phyloP scores from a whole-genome alignment of 1,140 invertebrate species.

The Conopomorpha cramerella region DNA sequence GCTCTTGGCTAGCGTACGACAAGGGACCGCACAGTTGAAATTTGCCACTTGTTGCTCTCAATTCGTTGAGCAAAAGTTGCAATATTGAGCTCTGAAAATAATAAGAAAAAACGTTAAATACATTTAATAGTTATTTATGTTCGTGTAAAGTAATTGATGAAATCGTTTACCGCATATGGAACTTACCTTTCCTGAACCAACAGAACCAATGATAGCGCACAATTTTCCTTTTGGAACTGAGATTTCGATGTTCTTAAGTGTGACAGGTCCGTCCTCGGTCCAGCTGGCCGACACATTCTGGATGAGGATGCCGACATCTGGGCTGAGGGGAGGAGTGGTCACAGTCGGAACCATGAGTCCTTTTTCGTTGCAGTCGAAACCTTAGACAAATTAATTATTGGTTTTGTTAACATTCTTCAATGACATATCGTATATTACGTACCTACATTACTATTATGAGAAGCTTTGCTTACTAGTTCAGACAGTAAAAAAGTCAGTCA shows the following conservation, averaged over 20 bases:
- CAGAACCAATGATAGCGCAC: conserved; percentile 76
- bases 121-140: neutral
- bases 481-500: too few relatives aligned
- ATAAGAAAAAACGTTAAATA: neutral
- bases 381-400: too few relatives aligned
- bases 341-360: conserved; percentile 18
- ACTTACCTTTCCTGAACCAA: conserved; percentile 78
- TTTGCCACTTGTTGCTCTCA: conserved; percentile 66
- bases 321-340: conserved; percentile 12
- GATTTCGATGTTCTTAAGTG: conserved; percentile 66
- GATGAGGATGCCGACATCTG: conserved; percentile 34
- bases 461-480: too few relatives aligned
- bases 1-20: conserved; percentile 76
- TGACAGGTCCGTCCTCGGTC: conserved; percentile 51
- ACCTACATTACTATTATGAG: too few relatives aligned
- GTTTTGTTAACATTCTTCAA: too few relatives aligned
- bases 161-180: too few relatives aligned
- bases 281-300: conserved; percentile 63
- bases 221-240: conserved; percentile 71
- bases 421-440: too few relatives aligned
- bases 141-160: too few relatives aligned
- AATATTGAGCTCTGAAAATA: conserved; percentile 70
- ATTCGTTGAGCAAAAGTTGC: conserved; percentile 73
- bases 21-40: conserved; percentile 67
- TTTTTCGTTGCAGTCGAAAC: conserved; percentile 42